A percentile compares a stretch with the other conserved stretches of the same genome.
Conservation (phyloP, 2,797 vertebrate genomes). For the Eutrigla gurnardus region DNA sequence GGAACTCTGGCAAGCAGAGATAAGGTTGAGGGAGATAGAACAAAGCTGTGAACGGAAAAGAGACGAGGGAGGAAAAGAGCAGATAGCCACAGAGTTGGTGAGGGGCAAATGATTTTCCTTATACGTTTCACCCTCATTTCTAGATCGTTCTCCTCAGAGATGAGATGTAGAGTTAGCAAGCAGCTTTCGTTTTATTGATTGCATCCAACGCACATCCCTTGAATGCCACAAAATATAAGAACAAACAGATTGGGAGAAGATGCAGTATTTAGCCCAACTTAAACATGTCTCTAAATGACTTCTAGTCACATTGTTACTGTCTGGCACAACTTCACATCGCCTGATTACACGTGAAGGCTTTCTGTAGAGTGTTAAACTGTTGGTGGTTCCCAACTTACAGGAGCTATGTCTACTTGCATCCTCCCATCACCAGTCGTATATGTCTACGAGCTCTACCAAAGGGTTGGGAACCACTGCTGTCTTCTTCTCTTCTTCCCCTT, state of each 20-base stretch:
- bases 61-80: not conserved
- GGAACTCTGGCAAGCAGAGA: constrained; percentile 28
- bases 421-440: not conserved
- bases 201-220: constrained; percentile 38
- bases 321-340: not conserved
- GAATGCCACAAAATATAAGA: not conserved
- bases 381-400: constrained; percentile 13
- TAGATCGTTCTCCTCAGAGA: constrained; percentile 48
- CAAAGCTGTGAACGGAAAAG: constrained; percentile 57
- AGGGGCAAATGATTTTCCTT: constrained; percentile 16
- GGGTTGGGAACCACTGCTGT: constrained; percentile 9
- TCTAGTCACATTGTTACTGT: not conserved
- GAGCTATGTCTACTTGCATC: not conserved
- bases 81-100: constrained; percentile 8
- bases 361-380: not conserved
- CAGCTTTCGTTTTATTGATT: constrained; percentile 73
- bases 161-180: constrained; percentile 51
- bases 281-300: constrained; percentile 7
- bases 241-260: not conserved
- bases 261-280: not conserved
- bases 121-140: constrained; percentile 32
- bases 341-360: constrained; percentile 6
- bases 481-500: constrained; percentile 2
- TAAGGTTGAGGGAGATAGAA: constrained; percentile 31
- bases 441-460: constrained; percentile 19